These are phyloP conservation scores for Phrynocephalus vlangalii DNA, from an alignment of 2,797 vertebrate species.

Conservation along the genomic window DNA sequence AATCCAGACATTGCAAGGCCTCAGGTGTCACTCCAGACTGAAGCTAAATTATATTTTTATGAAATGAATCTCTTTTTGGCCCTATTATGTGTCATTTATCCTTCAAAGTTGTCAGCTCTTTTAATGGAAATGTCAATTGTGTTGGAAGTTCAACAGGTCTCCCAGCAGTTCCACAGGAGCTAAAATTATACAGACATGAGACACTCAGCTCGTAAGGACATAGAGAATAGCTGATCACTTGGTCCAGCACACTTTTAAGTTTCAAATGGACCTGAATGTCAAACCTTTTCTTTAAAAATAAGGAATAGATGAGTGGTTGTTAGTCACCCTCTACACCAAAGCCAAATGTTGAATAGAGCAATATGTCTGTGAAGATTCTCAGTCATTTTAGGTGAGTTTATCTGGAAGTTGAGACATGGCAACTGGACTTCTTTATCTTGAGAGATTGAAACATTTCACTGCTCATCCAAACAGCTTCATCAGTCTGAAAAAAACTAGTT, in stretches of 20 bases:
- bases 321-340: not conserved
- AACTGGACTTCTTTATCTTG: too few species aligned
- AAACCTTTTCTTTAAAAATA: not conserved
- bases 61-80: not conserved
- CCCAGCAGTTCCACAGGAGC: not conserved
- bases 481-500: too few species aligned
- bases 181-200: slow-evolving; percentile 35
- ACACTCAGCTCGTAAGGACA: not conserved
- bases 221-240: slow-evolving; percentile 29
- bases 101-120: slow-evolving; percentile 36
- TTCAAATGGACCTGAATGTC: slow-evolving; percentile 25
- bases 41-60: slow-evolving; percentile 38
- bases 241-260: not conserved
- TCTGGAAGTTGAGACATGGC: too few species aligned
- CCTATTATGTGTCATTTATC: slow-evolving; percentile 41
- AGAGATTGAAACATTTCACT: too few species aligned
- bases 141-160: slow-evolving; percentile 13
- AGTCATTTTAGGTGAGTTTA: too few species aligned
- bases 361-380: too few species aligned
- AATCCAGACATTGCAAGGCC: not conserved
- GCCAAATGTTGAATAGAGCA: not conserved
- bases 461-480: too few species aligned
- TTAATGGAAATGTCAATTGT: slow-evolving; percentile 34
- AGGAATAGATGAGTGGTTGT: not conserved
- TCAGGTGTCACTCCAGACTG: not conserved